phyloP scores from a whole-genome alignment of 2,113 vertebrate species.

The Oryzias javanicus region DNA sequence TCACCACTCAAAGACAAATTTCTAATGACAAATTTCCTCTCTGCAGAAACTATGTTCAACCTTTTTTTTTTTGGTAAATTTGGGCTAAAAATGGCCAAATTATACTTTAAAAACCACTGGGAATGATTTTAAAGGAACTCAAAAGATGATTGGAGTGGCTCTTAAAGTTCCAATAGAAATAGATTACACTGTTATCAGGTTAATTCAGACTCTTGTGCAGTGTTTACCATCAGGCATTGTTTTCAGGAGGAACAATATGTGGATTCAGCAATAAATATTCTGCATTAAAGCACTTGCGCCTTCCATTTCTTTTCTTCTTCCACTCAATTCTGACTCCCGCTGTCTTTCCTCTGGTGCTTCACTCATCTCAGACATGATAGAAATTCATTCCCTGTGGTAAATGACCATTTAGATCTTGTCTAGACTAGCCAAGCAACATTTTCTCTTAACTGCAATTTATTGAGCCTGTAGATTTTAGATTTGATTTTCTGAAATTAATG shows the following conservation, averaged over 20 bases:
- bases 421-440: not conserved
- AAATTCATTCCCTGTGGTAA: conserved; percentile 47
- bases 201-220: not conserved
- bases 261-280: conserved; percentile 47
- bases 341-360: conserved; percentile 40
- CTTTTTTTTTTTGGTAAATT: too few species aligned
- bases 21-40: too few species aligned
- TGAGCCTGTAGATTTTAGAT: not conserved
- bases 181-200: too few species aligned
- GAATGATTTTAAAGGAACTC: too few species aligned
- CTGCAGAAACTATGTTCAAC: too few species aligned
- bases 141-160: too few species aligned
- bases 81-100: too few species aligned
- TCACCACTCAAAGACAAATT: too few species aligned
- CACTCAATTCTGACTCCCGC: conserved; percentile 15
- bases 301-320: conserved; percentile 16
- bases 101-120: too few species aligned
- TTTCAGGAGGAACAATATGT: conserved; percentile 49
- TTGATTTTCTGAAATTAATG: not conserved
- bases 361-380: conserved; percentile 50
- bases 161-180: too few species aligned
- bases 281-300: conserved; percentile 55
- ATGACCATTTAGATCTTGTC: conserved; percentile 45
- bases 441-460: too few species aligned
- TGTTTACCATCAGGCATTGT: conserved; percentile 25